These are phyloP conservation scores for Autographa gamma DNA, from an alignment of 2,888 invertebrate species.

Conservation along the genomic window DNA sequence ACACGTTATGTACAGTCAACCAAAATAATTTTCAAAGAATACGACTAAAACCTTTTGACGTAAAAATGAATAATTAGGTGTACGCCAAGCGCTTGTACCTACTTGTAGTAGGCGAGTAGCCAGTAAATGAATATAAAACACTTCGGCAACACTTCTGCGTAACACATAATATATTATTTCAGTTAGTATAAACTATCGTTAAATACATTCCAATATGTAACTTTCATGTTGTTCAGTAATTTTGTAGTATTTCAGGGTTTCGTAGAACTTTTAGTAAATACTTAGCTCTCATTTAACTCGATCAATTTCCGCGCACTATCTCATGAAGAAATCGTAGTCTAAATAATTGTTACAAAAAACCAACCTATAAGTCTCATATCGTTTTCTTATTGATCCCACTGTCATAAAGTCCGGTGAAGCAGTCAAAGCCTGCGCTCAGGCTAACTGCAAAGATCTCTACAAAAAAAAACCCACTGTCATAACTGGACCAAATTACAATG, in stretches of 20 bases:
- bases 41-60: not conserved
- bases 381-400: too few relatives aligned
- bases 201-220: conserved; percentile 4
- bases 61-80: not conserved
- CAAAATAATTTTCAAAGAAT: conserved; percentile 2
- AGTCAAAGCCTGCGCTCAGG: too few relatives aligned
- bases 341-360: too few relatives aligned
- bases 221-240: not conserved
- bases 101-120: conserved; percentile 5
- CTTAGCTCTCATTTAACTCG: not conserved
- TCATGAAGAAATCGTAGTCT: not conserved
- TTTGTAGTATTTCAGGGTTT: not conserved
- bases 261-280: not conserved
- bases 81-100: not conserved
- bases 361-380: too few relatives aligned
- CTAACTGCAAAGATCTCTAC: too few relatives aligned
- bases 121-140: conserved; percentile 6
- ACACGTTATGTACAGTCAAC: not conserved
- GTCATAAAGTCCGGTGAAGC: too few relatives aligned
- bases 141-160: conserved; percentile 3
- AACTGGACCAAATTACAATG: too few relatives aligned
- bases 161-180: not conserved
- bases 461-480: too few relatives aligned
- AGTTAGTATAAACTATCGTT: not conserved
- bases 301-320: not conserved